phyloP scores from a whole-genome alignment of 2,888 invertebrate genomes.

The Rhimphoctona megacephalus region DNA sequence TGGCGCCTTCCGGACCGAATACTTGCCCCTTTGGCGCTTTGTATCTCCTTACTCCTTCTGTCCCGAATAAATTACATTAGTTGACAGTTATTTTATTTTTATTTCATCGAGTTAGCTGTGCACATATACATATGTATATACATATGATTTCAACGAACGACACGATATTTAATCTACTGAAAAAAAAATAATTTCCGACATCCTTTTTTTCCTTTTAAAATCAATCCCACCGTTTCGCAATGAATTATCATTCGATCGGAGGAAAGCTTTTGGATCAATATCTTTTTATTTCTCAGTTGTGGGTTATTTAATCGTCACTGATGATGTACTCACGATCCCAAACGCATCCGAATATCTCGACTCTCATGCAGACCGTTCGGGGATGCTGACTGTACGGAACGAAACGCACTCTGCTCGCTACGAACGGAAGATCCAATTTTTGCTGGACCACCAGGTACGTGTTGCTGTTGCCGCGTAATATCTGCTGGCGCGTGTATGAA shows the following conservation, averaged over 20 bases:
- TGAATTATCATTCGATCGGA: no score
- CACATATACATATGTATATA: no score
- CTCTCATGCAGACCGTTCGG: slow-evolving; percentile 96
- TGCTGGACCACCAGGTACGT: slow-evolving; percentile 91
- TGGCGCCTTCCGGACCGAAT: slow-evolving; percentile 87
- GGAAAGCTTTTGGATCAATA: no score
- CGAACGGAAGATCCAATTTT: slow-evolving; percentile 92
- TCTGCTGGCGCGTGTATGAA: slow-evolving; percentile 84
- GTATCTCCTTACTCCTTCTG: slow-evolving; percentile 90
- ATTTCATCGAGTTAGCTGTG: no score
- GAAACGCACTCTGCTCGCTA: slow-evolving; percentile 94
- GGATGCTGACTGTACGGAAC: slow-evolving; percentile 94
- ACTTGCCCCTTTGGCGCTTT: slow-evolving; percentile 89
- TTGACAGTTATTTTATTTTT: no score
- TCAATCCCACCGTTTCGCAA: no score
- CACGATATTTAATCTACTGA: no score
- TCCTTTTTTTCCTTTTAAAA: no score
- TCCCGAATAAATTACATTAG: neutral
- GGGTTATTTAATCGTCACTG: neutral
- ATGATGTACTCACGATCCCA: slow-evolving; percentile 89
- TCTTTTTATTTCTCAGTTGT: no score
- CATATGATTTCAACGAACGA: no score
- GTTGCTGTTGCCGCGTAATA: slow-evolving; percentile 91
- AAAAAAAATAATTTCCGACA: no score
- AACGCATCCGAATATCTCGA: slow-evolving; percentile 95